Evolutionary conservation across 1,140 invertebrate species (phyloP).

Genomic region (Sweltsa coloradensis): DNA sequence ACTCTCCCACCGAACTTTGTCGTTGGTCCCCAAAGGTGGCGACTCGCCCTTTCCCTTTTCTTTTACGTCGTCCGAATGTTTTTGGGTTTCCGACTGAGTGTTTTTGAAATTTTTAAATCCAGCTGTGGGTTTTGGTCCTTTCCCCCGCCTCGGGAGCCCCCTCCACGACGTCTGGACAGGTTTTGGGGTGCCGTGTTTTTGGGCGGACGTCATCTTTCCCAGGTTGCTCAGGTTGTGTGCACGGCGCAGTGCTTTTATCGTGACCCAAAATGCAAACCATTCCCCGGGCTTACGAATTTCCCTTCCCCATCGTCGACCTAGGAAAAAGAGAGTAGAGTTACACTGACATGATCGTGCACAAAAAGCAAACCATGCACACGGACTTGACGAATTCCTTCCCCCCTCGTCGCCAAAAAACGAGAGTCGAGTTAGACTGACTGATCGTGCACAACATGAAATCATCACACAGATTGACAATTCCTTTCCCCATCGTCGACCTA

Average conservation of each 20-base stretch:
- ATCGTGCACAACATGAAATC: too few relatives aligned
- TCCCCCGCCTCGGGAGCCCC: not conserved
- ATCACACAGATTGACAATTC: too few relatives aligned
- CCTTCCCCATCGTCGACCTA: not conserved
- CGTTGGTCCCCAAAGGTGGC: too few relatives aligned
- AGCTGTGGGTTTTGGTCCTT: slow-evolving; percentile 23
- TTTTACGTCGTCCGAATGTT: too few relatives aligned
- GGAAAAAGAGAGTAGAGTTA: not conserved
- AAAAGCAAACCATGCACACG: too few relatives aligned
- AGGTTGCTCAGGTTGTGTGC: slow-evolving; percentile 32
- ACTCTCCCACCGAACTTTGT: too few relatives aligned
- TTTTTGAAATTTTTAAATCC: slow-evolving; percentile 15
- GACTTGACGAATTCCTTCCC: too few relatives aligned
- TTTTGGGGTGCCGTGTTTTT: not conserved
- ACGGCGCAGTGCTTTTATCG: slow-evolving; percentile 54
- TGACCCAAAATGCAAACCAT: slow-evolving; percentile 64
- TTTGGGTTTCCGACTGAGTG: slow-evolving; percentile 15
- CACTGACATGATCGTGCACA: too few relatives aligned
- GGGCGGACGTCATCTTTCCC: not conserved
- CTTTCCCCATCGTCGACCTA: too few relatives aligned
- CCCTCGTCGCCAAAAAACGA: too few relatives aligned
- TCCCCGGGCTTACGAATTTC: slow-evolving; percentile 51
- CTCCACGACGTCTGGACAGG: not conserved
- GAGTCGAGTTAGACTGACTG: too few relatives aligned
- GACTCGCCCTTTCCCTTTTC: too few relatives aligned